phyloP scores from a whole-genome alignment of 1,140 invertebrate species.

The Steinernema khuongi region DNA sequence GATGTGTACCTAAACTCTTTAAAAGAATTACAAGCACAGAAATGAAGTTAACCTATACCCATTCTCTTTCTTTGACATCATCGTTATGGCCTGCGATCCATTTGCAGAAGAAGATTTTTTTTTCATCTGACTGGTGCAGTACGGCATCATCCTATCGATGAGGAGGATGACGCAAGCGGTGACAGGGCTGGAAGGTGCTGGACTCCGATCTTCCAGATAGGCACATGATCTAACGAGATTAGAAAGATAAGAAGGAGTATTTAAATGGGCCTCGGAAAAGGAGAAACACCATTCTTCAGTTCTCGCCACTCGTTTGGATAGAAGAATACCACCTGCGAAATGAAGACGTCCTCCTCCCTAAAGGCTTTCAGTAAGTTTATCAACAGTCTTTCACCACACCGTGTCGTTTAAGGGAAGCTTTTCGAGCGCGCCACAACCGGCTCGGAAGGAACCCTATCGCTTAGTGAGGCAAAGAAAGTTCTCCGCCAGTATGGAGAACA shows the following conservation, averaged over 20 bases:
- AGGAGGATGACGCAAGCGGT: not conserved
- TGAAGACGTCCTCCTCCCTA: not conserved
- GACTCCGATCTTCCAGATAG: not conserved
- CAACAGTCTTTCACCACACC: not conserved
- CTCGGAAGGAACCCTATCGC: not conserved
- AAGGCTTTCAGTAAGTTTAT: not conserved
- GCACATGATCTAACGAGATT: not conserved
- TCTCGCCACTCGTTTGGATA: not conserved
- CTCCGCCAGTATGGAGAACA: slow-evolving; percentile 9
- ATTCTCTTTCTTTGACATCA: too few relatives aligned
- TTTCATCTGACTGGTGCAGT: not conserved
- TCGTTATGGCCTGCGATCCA: not conserved
- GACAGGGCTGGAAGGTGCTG: too few relatives aligned
- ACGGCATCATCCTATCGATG: not conserved
- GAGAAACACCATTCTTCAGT: not conserved
- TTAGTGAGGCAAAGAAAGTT: not conserved
- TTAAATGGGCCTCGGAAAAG: not conserved
- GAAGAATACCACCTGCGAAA: not conserved
- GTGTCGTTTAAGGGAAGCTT: not conserved
- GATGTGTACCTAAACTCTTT: not conserved
- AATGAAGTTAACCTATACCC: not conserved
- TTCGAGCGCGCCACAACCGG: not conserved
- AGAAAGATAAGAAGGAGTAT: not conserved
- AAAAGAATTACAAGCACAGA: not conserved
- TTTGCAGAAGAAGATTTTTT: not conserved